These are phyloP conservation scores for Tinea pellionella DNA, from an alignment of 2,888 invertebrate species.

Conservation along the genomic window DNA sequence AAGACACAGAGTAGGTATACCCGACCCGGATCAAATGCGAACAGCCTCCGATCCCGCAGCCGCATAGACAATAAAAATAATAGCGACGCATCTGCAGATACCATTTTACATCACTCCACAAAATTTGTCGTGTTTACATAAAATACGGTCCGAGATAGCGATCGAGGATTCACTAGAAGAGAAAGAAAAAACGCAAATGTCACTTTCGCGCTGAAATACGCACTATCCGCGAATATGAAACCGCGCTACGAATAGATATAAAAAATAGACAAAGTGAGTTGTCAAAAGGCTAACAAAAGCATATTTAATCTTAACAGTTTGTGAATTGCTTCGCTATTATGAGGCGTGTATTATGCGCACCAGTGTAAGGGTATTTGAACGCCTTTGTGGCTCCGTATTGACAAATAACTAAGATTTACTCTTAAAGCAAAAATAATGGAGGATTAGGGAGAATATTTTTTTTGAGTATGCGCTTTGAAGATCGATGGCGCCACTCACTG, in stretches of 20 bases:
- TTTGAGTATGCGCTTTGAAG: slow-evolving; percentile 29
- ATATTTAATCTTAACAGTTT: slow-evolving; percentile 67
- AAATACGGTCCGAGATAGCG: slow-evolving; percentile 56
- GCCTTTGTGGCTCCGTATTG: slow-evolving; percentile 66
- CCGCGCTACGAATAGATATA: slow-evolving; percentile 26
- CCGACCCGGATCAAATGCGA: slow-evolving; percentile 65
- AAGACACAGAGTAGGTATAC: slow-evolving; percentile 67
- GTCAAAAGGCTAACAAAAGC: slow-evolving; percentile 60
- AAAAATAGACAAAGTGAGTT: slow-evolving; percentile 47
- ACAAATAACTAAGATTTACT: slow-evolving; percentile 68
- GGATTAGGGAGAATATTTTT: slow-evolving; percentile 54
- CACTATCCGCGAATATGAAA: slow-evolving; percentile 41
- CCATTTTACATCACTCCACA: slow-evolving; percentile 43
- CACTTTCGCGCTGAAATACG: slow-evolving; percentile 38
- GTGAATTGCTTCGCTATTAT: slow-evolving; percentile 62
- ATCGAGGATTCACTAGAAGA: slow-evolving; percentile 54
- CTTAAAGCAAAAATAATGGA: slow-evolving; percentile 56
- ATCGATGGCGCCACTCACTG: slow-evolving; percentile 56
- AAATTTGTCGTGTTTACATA: slow-evolving; percentile 67
- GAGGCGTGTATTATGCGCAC: slow-evolving; percentile 64
- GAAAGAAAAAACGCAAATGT: slow-evolving; percentile 36
- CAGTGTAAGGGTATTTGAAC: slow-evolving; percentile 64
- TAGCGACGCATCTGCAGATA: slow-evolving; percentile 63
- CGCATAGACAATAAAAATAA: slow-evolving; percentile 61
- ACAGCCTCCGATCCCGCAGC: slow-evolving; percentile 40